A percentile compares a stretch with the other conserved stretches of the same genome.
phyloP scores from a whole-genome alignment of 2,888 invertebrate genomes.

The Catonia carolina region DNA sequence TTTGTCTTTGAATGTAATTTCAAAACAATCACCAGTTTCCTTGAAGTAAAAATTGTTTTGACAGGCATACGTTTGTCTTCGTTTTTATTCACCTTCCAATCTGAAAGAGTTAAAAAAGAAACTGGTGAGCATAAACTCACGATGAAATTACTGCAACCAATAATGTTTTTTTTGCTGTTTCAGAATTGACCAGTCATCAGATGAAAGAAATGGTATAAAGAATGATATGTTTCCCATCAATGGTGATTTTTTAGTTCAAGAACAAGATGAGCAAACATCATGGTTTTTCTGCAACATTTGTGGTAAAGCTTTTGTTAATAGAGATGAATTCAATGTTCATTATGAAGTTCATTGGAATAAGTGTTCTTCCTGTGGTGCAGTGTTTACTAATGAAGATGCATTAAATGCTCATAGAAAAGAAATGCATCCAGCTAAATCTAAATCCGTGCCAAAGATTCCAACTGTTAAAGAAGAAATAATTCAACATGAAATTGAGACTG shows the following conservation, averaged over 20 bases:
- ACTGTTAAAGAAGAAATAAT: slow-evolving; percentile 29
- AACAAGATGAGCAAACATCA: slow-evolving; percentile 12
- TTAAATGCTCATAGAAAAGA: slow-evolving; percentile 41
- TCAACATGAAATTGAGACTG: slow-evolving; percentile 30
- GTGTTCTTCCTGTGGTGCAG: slow-evolving; percentile 43
- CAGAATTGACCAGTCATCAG: too few species aligned
- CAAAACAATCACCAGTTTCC: too few species aligned
- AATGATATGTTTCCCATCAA: too few species aligned
- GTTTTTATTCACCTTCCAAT: too few species aligned
- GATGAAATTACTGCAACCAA: too few species aligned
- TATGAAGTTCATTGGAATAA: slow-evolving; percentile 43
- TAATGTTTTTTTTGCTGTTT: too few species aligned
- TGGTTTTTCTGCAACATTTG: slow-evolving; percentile 43
- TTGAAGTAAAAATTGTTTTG: too few species aligned
- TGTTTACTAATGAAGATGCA: slow-evolving; percentile 46
- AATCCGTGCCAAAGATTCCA: slow-evolving; percentile 1
- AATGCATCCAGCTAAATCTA: slow-evolving; percentile 35
- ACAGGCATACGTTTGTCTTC: too few species aligned
- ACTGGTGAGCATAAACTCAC: too few species aligned
- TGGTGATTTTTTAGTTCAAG: slow-evolving; percentile 5
- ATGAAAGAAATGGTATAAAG: too few species aligned
- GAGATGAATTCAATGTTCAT: slow-evolving; percentile 41
- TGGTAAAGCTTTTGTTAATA: slow-evolving; percentile 41
- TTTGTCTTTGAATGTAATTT: too few species aligned
- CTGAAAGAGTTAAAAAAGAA: too few species aligned